These are phyloP conservation scores for Chelonia mydas DNA, from an alignment of 2,797 vertebrate genomes.

Conservation along the genomic window DNA sequence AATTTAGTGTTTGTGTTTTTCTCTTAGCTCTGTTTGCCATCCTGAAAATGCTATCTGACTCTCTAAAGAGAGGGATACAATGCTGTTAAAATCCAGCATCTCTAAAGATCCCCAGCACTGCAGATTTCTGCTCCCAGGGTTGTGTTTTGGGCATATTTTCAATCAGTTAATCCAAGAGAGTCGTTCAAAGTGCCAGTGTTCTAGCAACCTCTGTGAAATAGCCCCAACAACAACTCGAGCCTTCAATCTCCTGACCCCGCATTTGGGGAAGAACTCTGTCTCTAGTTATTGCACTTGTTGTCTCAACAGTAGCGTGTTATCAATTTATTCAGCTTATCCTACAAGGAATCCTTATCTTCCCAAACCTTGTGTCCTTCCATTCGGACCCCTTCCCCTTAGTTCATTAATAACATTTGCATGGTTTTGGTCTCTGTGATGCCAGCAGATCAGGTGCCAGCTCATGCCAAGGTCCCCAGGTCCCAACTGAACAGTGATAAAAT, in stretches of 20 bases:
- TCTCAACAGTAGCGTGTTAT: background rate
- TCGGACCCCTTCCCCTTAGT: background rate
- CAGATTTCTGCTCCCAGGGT: background rate
- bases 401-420: background rate
- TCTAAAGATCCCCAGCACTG: background rate
- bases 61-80: background rate
- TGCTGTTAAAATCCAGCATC: background rate
- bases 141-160: background rate
- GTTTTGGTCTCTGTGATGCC: background rate
- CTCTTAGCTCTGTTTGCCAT: conserved; percentile 27
- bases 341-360: background rate
- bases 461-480: background rate
- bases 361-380: background rate
- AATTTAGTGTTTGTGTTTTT: conserved; percentile 11
- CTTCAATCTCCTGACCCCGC: no score
- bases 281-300: background rate
- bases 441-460: background rate
- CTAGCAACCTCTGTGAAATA: background rate
- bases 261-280: background rate
- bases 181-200: accelerated
- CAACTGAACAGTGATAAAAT: background rate
- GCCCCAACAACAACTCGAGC: background rate
- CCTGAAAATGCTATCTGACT: background rate
- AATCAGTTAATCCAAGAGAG: background rate
- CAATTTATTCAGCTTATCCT: background rate